A percentile compares a stretch with the other conserved stretches of the same genome.
These are phyloP conservation scores for Eueides isabella DNA, from an alignment of 1,140 invertebrate species.

Conservation along the genomic window DNA sequence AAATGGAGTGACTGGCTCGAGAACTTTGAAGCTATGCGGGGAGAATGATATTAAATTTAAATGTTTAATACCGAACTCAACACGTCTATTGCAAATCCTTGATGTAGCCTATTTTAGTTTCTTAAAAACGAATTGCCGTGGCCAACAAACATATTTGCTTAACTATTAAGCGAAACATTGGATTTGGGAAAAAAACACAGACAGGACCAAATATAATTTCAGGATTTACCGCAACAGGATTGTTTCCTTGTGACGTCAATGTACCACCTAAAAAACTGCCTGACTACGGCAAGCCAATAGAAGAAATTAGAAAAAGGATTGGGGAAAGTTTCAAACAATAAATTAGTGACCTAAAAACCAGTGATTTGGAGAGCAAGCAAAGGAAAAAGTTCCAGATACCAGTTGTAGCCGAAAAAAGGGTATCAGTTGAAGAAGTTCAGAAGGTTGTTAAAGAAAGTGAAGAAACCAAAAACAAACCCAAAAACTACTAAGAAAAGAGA, in stretches of 20 bases:
- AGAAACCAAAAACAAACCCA: no score
- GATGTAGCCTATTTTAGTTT: constrained; percentile 16
- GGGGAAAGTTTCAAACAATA: not conserved
- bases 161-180: not conserved
- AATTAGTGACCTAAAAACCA: no score
- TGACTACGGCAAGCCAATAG: constrained; percentile 9
- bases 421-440: no score
- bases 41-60: constrained; percentile 14
- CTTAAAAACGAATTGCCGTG: constrained; percentile 8
- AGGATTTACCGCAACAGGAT: not conserved
- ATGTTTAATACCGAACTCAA: constrained; percentile 14
- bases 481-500: no score
- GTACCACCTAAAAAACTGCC: not conserved
- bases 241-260: not conserved
- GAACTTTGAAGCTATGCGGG: not conserved
- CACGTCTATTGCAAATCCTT: not conserved
- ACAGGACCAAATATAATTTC: not conserved
- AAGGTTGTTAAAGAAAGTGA: no score
- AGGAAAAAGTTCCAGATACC: no score
- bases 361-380: no score
- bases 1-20: not conserved
- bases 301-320: not conserved
- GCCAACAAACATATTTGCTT: not conserved
- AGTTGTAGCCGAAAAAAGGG: no score
- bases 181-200: not conserved